Percentiles rank a stretch among this genome's conserved stretches.
phyloP scores from a whole-genome alignment of 2,797 vertebrate species.

The Smutsia temminckii region DNA sequence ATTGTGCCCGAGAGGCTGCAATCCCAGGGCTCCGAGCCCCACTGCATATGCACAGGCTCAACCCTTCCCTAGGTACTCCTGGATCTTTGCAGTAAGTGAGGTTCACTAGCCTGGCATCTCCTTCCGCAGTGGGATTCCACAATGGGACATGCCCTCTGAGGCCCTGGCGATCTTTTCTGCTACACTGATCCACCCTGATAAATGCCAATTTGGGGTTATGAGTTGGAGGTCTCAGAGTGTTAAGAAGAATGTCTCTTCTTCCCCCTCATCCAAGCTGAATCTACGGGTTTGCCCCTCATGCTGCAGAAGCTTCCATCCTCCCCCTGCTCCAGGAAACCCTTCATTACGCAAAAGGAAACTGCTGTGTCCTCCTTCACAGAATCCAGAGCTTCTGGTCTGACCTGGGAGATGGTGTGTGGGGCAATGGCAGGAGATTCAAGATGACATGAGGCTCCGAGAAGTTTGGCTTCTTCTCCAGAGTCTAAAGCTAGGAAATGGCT shows the following conservation, averaged over 20 bases:
- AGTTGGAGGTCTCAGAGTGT: background rate
- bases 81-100: background rate
- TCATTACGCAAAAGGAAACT: background rate
- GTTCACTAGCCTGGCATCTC: background rate
- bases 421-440: background rate
- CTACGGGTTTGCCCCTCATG: background rate
- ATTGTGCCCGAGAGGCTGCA: background rate
- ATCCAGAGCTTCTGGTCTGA: background rate
- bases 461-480: background rate
- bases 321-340: background rate
- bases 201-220: background rate
- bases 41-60: background rate
- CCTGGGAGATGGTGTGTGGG: background rate
- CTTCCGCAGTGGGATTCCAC: background rate
- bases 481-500: accelerated
- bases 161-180: background rate
- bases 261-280: background rate
- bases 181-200: background rate
- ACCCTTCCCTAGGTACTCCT: background rate
- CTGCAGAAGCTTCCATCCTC: background rate
- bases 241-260: background rate
- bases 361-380: background rate
- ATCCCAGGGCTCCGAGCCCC: background rate
- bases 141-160: background rate
- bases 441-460: background rate